Conservation (phyloP, 2,113 vertebrate species). For the Chlorodrepanis virens region DNA sequence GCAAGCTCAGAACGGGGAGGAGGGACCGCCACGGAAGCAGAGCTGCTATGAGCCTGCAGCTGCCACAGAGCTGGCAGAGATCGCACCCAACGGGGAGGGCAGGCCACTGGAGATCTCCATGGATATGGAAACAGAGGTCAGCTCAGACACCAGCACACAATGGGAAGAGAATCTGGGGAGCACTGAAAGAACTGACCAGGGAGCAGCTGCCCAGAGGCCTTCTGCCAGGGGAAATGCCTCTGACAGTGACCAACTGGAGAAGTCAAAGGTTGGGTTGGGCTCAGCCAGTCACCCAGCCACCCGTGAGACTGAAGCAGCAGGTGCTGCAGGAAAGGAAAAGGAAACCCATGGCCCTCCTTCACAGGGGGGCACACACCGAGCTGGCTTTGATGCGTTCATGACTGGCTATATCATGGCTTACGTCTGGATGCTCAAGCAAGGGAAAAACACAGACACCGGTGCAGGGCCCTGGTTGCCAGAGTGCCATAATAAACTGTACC, state of each 20-base stretch:
- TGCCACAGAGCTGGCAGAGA: not conserved
- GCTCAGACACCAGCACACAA: not conserved
- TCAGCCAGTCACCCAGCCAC: not conserved
- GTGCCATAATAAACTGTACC: slow-evolving; percentile 92
- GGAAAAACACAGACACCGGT: not conserved
- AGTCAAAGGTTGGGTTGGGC: not conserved
- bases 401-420: slow-evolving; percentile 92
- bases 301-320: not conserved
- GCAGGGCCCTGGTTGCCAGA: slow-evolving; percentile 72
- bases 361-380: slow-evolving; percentile 81
- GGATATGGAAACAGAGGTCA: not conserved
- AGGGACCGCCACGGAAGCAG: slow-evolving; percentile 68
- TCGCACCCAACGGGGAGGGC: not conserved
- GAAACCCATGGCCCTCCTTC: not conserved
- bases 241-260: not conserved
- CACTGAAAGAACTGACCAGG: not conserved
- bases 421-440: slow-evolving; percentile 68
- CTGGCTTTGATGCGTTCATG: slow-evolving; percentile 98
- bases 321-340: not conserved
- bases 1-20: slow-evolving; percentile 38
- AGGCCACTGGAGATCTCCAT: not conserved
- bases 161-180: not conserved
- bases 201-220: not conserved
- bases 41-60: slow-evolving; percentile 23
- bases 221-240: not conserved